These are phyloP conservation scores for Ailuropoda melanoleuca DNA, from an alignment of 2,113 vertebrate species.

Conservation along the genomic window DNA sequence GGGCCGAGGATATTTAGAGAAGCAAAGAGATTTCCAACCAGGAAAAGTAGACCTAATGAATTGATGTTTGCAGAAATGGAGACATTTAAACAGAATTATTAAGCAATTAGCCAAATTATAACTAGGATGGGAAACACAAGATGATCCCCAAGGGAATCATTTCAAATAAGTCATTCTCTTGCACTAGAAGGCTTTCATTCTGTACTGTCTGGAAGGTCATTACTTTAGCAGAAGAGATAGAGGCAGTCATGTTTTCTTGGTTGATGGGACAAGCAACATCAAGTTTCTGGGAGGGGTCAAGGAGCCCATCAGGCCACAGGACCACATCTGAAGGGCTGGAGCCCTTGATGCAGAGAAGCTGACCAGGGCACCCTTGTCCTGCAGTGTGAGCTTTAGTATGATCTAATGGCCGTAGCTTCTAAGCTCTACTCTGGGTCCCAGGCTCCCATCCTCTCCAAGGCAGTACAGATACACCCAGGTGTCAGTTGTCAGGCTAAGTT, in stretches of 20 bases:
- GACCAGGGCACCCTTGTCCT: not conserved
- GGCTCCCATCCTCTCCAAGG: not conserved
- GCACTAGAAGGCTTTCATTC: not conserved
- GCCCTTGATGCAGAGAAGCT: not conserved
- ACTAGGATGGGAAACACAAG: slow-evolving; percentile 46
- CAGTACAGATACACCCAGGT: not conserved
- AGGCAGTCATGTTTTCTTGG: not conserved
- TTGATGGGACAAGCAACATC: not conserved
- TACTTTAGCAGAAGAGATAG: slow-evolving; percentile 35
- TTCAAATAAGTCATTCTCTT: slow-evolving; percentile 53
- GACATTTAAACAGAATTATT: slow-evolving; percentile 60
- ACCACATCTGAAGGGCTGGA: not conserved
- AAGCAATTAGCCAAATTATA: slow-evolving; percentile 57
- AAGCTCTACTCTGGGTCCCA: not conserved
- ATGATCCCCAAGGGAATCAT: slow-evolving; percentile 46
- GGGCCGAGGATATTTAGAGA: not conserved
- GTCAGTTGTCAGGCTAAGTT: not conserved
- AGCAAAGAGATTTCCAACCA: slow-evolving; percentile 5
- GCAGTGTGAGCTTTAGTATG: not conserved
- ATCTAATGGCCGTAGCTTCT: not conserved
- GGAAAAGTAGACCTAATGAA: slow-evolving; percentile 58
- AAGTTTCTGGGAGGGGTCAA: not conserved
- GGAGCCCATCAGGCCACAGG: not conserved
- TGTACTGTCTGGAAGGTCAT: not conserved
- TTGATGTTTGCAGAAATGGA: slow-evolving; percentile 57